Evolutionary conservation across 2,888 invertebrate genomes (phyloP), one percentile per base, ranked within the genome.

Genomic region (Allygus modestus): DNA sequence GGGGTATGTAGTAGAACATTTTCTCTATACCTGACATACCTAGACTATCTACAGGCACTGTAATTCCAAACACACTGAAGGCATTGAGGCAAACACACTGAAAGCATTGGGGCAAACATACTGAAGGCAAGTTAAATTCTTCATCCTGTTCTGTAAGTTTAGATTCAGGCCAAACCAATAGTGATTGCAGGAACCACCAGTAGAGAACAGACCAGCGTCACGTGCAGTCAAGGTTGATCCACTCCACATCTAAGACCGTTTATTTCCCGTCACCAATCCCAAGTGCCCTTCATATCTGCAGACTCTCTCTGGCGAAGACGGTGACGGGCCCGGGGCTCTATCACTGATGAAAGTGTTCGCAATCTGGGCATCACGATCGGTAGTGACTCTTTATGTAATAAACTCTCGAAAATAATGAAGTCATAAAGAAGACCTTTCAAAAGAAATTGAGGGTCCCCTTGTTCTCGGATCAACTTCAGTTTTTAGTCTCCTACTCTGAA

Each of bases 211-310:
- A n/a, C n/a, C 15, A 11, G 51, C 23, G 54, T 65, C 65, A 65
- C 65, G 65, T 65, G 4, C 28, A 1, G 0, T 31, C 65, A 65
- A 65, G 65, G 65, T 15, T 31, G 65, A 20, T 65, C 31, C 65
- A 65, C 65, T 65, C 65, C 15, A 65, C 15, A 12, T 65, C 65
- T 58, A 58, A 31, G 5, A 28, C 58, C 65, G 65, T 65, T 65
- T 65, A 65, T 65, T 65, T 65, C 65, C 65, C 65, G 65, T 65
- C 65, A 65, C 65, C 65, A 65, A 31, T 65, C 65, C 58, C 65
- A 17, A 26, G 65, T 31, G 65, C 65, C 65, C 65, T 65, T 65
- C 65, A 31, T 65, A 9, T 26, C 65, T 15, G 65, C 20, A n/a
- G n/a, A n/a, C 58, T 65, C 65, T 65, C 65, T 65, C 65, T 65